Percentiles rank a stretch among this genome's conserved stretches.
Evolutionary conservation across 1,140 invertebrate species (phyloP).

Genomic region (Sarcophaga bullata): DNA sequence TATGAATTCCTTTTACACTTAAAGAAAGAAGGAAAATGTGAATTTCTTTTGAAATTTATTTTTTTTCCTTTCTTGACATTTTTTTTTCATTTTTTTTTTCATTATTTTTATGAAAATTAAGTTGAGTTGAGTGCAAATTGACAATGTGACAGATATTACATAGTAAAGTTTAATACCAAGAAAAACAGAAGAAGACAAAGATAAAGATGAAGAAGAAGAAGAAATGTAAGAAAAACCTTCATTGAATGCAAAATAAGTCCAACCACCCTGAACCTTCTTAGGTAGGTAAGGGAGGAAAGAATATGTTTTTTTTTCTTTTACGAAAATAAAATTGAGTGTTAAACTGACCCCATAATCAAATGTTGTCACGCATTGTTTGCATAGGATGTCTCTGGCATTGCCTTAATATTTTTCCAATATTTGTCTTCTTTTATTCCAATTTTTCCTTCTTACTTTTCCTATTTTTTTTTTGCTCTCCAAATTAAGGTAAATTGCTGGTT

Average conservation of each 20-base stretch:
- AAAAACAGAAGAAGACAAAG: too few relatives aligned
- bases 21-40: too few relatives aligned
- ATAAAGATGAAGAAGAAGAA: background rate
- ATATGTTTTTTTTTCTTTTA: too few relatives aligned
- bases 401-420: background rate
- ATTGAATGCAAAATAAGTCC: slow-evolving; percentile 15
- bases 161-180: background rate
- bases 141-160: slow-evolving; percentile 10
- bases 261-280: too few relatives aligned
- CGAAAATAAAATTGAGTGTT: slow-evolving; percentile 16
- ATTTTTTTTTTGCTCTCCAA: too few relatives aligned
- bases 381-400: background rate
- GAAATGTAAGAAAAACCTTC: background rate
- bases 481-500: slow-evolving; percentile 12
- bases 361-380: slow-evolving; percentile 20
- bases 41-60: too few relatives aligned
- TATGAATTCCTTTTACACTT: too few relatives aligned
- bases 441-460: too few relatives aligned
- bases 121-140: slow-evolving; percentile 20
- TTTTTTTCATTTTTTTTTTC: too few relatives aligned
- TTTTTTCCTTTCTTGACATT: too few relatives aligned
- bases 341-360: slow-evolving; percentile 24
- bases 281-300: background rate
- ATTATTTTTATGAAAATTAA: slow-evolving; percentile 5
- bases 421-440: background rate